Evolutionary conservation across 2,113 vertebrate genomes (phyloP).

Genomic region (Galeopterus variegatus): DNA sequence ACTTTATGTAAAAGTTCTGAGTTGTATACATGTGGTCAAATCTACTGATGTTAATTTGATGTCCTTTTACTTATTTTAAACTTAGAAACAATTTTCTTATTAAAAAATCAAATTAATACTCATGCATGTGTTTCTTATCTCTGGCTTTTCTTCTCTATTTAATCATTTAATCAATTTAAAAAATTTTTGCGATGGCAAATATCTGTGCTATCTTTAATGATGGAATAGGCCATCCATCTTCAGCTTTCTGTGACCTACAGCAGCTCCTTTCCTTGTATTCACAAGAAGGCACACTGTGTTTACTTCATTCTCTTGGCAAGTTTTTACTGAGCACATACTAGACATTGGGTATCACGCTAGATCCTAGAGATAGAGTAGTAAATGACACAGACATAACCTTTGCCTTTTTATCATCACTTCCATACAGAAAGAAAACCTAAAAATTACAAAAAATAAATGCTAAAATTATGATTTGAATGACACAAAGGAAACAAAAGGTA

Average conservation of each 20-base stretch:
- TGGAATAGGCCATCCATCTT: neutral
- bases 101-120: neutral
- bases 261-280: neutral
- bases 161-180: neutral
- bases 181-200: neutral
- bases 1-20: neutral
- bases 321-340: neutral
- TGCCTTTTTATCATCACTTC: neutral
- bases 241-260: neutral
- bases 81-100: neutral
- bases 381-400: neutral
- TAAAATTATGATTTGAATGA: neutral
- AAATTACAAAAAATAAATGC: neutral
- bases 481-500: neutral
- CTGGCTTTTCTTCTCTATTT: neutral
- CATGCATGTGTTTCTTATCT: neutral
- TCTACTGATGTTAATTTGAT: neutral
- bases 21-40: neutral
- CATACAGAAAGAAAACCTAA: neutral
- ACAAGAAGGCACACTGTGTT: neutral
- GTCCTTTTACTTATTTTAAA: neutral
- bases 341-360: no score
- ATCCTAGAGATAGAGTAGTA: neutral
- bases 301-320: neutral
- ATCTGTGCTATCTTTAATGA: neutral